Conservation (phyloP, 2,888 invertebrate species). For the Diaphora mendica region DNA sequence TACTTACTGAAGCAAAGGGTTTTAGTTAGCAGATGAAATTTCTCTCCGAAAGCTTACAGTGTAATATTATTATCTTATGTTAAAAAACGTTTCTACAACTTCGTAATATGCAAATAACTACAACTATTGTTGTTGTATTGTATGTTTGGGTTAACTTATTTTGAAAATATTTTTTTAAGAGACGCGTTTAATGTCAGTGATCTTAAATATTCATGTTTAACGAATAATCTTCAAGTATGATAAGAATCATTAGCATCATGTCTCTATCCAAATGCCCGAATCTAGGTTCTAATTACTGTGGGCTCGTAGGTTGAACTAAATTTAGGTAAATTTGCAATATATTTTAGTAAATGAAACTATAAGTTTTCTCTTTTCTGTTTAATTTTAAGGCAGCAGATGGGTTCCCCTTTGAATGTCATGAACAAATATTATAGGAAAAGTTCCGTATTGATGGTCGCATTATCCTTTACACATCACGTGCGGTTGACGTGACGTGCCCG, state of each 20-base stretch:
- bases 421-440: slow-evolving; percentile 3
- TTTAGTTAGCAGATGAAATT: background rate
- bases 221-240: background rate
- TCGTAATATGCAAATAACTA: background rate
- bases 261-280: no score
- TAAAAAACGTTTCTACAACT: background rate
- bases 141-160: background rate
- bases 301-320: background rate
- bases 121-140: background rate
- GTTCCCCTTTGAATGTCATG: background rate
- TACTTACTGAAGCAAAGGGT: background rate
- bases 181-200: background rate
- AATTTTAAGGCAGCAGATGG: background rate
- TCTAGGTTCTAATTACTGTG: background rate
- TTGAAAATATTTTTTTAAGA: background rate
- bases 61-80: background rate
- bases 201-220: background rate
- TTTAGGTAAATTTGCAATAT: no score
- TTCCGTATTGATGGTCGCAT: slow-evolving; percentile 7
- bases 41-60: background rate
- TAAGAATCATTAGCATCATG: background rate
- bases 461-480: slow-evolving; percentile 18
- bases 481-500: slow-evolving; percentile 19
- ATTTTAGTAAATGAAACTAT: no score
- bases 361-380: background rate